Base-by-base conservation (phyloP, 1,140 invertebrate genomes). In the Caerostris extrusa region DNA sequence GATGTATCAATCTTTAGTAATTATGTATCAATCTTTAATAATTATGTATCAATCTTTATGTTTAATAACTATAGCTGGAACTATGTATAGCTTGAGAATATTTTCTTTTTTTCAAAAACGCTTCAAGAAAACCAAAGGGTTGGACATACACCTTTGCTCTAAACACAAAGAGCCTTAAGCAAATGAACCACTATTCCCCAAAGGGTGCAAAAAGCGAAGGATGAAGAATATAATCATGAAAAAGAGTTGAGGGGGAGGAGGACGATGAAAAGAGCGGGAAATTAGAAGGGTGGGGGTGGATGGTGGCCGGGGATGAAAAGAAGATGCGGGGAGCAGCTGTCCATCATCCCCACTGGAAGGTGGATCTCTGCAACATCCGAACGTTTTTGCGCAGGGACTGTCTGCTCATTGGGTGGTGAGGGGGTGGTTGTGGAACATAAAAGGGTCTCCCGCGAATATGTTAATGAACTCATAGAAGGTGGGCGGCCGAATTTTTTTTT, bases 301-400 rank as follows among this genome's bases (percentile, higher is more conserved):
- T 34, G 89, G 19, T 61, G 64, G 55, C 12, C 61, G 67, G 53
- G 55, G 67, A 90, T 77, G 55, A n/a, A 71, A 64, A 81, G 34
- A 91, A 91, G 89, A 91, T 81, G 89, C 89, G 71, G 89, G 89
- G 69, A 91, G 89, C 89, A 91, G 55, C 89, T 91, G 89, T 91
- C 89, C 89, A 58, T 91, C 89, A 91, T 67, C 50, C 53, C 60
- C 58, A 34, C 50, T 61, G 61, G 86, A 88, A 64, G 86, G 86
- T 50, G 57, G 53, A 58, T 83, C 82, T 58, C 14, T 17, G 50
- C 86, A 19, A 60, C 86, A 64, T 67, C 86, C 86, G 58, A 67
- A 81, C 10, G 53, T 57, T 55, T 77, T 77, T 77, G 69, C 69
- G 69, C 69, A 77, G 69, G 69, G 69, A 77, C 69, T 34, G 8